These are phyloP conservation scores for Callipepla californica DNA, from an alignment of 2,113 vertebrate species.

Conservation along the genomic window DNA sequence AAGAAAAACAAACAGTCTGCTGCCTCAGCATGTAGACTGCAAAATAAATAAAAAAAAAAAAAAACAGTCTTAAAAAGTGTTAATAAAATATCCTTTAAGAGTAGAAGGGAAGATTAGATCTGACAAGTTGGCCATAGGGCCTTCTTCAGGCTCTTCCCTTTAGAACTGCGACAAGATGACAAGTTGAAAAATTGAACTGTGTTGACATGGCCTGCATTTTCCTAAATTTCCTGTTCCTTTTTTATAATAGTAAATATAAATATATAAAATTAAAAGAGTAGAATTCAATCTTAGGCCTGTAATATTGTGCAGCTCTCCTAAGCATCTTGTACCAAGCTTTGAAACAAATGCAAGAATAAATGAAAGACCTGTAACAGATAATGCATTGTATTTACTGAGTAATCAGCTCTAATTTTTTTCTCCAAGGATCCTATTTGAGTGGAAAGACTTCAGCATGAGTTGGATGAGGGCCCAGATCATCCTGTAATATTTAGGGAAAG, in stretches of 20 bases:
- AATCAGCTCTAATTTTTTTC: constrained; percentile 45
- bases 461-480: constrained; percentile 22
- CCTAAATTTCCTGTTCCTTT: neutral
- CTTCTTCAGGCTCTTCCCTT: constrained; percentile 58
- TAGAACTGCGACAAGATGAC: constrained; percentile 54
- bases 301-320: neutral
- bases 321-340: neutral
- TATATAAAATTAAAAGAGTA: neutral
- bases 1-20: constrained; percentile 53
- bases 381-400: neutral
- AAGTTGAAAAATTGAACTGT: constrained; percentile 40
- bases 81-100: constrained; percentile 60
- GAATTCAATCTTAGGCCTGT: neutral
- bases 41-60: constrained; percentile 30
- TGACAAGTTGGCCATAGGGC: constrained; percentile 74
- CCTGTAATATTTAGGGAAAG: neutral
- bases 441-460: constrained; percentile 30
- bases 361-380: neutral
- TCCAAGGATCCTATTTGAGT: constrained; percentile 14
- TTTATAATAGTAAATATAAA: neutral
- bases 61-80: constrained; percentile 46
- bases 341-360: neutral
- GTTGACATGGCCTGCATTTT: constrained; percentile 45
- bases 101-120: constrained; percentile 65
- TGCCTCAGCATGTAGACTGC: constrained; percentile 55